A percentile compares a stretch with the other conserved stretches of the same genome.
Evolutionary conservation across 2,113 vertebrate species (phyloP).

Genomic region (Scartelaos histophorus): DNA sequence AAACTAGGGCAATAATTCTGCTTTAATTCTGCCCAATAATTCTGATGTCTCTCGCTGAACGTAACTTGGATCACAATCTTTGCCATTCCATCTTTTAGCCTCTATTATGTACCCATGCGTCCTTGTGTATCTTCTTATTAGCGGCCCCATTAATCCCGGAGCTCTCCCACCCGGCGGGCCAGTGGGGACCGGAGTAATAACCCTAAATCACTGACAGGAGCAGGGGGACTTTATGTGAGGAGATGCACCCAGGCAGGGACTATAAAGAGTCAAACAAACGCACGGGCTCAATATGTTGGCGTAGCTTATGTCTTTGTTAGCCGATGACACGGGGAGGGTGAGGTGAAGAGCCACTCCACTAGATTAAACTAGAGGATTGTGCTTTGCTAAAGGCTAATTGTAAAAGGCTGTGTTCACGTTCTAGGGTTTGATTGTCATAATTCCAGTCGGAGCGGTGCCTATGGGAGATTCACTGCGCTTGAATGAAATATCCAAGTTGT

Average conservation of each 20-base stretch:
- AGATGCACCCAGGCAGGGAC: conserved; percentile 28
- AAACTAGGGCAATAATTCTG: background rate
- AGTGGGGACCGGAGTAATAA: conserved; percentile 65
- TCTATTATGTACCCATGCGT: conserved; percentile 64
- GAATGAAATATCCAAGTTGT: too few species aligned
- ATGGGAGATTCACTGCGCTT: too few species aligned
- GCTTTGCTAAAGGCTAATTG: background rate
- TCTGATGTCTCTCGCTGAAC: background rate
- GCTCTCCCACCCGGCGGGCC: conserved; percentile 54
- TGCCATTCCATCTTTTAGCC: conserved; percentile 61
- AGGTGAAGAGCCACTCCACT: background rate
- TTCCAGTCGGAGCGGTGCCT: too few species aligned
- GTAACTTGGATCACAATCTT: conserved; percentile 50
- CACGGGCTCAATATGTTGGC: background rate
- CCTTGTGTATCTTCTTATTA: conserved; percentile 70
- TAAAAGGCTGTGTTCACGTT: background rate
- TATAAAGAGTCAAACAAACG: conserved; percentile 31
- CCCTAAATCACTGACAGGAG: conserved; percentile 73
- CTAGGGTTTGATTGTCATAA: too few species aligned
- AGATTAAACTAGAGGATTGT: background rate
- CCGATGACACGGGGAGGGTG: conserved; percentile 11
- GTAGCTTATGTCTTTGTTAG: conserved; percentile 22
- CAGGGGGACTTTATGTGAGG: conserved; percentile 51
- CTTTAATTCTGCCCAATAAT: background rate
- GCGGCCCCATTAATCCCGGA: conserved; percentile 70